These are phyloP conservation scores for Dermochelys coriacea DNA, from an alignment of 2,797 vertebrate genomes.

Conservation along the genomic window DNA sequence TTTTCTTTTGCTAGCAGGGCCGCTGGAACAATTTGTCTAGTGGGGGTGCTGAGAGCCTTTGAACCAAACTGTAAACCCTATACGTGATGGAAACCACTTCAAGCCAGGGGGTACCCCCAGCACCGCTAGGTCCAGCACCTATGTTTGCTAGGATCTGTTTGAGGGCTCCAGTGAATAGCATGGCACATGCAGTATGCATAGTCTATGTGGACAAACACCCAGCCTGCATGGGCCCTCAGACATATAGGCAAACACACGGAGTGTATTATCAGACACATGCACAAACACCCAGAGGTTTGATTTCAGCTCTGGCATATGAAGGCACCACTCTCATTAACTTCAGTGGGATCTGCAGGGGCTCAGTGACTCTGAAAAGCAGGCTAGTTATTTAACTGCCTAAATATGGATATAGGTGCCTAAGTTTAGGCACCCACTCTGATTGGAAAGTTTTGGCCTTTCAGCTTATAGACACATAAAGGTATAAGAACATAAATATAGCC, in stretches of 20 bases:
- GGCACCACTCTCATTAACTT: not conserved
- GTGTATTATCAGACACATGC: not conserved
- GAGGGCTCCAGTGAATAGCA: not conserved
- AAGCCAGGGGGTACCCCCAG: too few species aligned
- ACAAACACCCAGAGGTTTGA: not conserved
- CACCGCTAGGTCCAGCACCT: too few species aligned
- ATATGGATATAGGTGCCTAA: accelerated
- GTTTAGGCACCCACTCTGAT: not conserved
- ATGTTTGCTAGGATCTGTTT: not conserved
- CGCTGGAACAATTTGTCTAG: too few species aligned
- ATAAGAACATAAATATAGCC: accelerated
- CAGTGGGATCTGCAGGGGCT: accelerated
- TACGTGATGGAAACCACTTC: too few species aligned
- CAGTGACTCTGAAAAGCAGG: accelerated
- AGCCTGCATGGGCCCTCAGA: not conserved
- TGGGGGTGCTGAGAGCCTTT: too few species aligned
- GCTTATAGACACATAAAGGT: accelerated
- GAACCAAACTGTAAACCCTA: too few species aligned
- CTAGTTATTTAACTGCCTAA: not conserved
- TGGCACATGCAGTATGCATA: not conserved
- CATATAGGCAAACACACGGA: not conserved
- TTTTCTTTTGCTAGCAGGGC: too few species aligned
- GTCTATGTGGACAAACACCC: accelerated
- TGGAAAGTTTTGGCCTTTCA: accelerated
- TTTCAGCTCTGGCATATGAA: not conserved